Evolutionary conservation across 1,140 invertebrate genomes (phyloP).

Genomic region (Dreissena polymorpha): DNA sequence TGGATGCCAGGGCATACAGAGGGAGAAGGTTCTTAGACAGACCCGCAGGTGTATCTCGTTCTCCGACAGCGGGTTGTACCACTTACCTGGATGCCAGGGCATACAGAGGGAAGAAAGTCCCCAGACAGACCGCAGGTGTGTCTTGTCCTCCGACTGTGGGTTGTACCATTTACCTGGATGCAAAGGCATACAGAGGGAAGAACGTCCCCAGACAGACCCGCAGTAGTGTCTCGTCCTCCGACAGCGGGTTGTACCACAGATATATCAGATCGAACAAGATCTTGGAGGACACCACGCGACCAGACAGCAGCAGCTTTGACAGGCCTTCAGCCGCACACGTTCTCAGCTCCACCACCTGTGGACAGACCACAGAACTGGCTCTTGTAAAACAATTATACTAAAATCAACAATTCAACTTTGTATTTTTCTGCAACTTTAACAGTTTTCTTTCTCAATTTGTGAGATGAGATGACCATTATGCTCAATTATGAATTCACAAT

Average conservation of each 20-base stretch:
- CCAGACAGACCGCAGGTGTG: conserved; percentile 82
- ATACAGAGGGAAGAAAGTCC: conserved; percentile 83
- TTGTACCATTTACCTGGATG: conserved; percentile 82
- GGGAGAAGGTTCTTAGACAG: no score
- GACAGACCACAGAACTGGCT: no score
- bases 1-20: no score
- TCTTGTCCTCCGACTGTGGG: conserved; percentile 81
- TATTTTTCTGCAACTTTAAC: no score
- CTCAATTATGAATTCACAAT: no score
- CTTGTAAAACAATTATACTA: no score
- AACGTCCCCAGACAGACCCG: conserved; percentile 83
- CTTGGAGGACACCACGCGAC: conserved; percentile 75
- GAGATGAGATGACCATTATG: no score
- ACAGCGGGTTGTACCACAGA: conserved; percentile 83
- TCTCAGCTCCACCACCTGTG: conserved; percentile 67
- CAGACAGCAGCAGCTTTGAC: conserved; percentile 76
- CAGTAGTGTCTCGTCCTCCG: conserved; percentile 81
- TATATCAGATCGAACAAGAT: conserved; percentile 83
- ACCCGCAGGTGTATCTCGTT: no score
- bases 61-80: no score
- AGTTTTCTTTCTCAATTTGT: no score
- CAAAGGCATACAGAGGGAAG: conserved; percentile 82
- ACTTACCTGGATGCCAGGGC: no score
- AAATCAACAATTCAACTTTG: no score
- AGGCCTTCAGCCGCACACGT: conserved; percentile 77